Evolutionary conservation across 92 coral and sea anemone species (phyloP).

Genomic region (Epizoanthus fatuus): DNA sequence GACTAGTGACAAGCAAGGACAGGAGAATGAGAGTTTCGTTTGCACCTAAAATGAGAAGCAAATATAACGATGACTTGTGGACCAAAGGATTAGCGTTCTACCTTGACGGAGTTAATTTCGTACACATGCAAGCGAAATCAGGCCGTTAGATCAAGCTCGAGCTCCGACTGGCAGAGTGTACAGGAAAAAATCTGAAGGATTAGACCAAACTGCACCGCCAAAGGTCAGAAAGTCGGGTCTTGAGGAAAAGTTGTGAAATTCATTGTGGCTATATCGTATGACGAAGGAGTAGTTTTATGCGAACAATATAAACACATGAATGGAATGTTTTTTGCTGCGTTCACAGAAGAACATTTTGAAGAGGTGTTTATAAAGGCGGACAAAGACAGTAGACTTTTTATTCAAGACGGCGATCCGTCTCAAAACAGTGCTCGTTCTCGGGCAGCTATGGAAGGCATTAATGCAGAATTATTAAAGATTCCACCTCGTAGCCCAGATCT

Average conservation of each 20-base stretch:
- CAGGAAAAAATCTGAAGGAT: slow-evolving; percentile 50
- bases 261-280: slow-evolving; percentile 39
- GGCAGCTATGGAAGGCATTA: too few relatives aligned
- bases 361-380: slow-evolving; percentile 32
- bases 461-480: too few relatives aligned
- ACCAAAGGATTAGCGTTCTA: slow-evolving; percentile 36
- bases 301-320: slow-evolving; percentile 45
- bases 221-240: slow-evolving; percentile 57
- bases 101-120: slow-evolving; percentile 59
- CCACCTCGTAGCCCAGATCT: too few relatives aligned
- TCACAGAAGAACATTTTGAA: slow-evolving; percentile 12
- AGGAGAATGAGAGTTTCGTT: slow-evolving; percentile 1
- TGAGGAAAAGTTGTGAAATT: slow-evolving; percentile 51
- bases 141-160: slow-evolving; percentile 49
- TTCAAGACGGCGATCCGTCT: slow-evolving; percentile 62
- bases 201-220: slow-evolving; percentile 59
- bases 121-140: slow-evolving; percentile 47
- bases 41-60: slow-evolving; percentile 26
- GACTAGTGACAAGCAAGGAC: slow-evolving; percentile 22
- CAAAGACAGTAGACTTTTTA: neutral
- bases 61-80: slow-evolving; percentile 32
- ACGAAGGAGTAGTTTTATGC: slow-evolving; percentile 52
- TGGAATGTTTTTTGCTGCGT: slow-evolving; percentile 47
- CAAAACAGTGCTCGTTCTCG: slow-evolving; percentile 38
- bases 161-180: slow-evolving; percentile 59